Conservation (phyloP, 2,113 vertebrate species). For the Sigmodon hispidus region DNA sequence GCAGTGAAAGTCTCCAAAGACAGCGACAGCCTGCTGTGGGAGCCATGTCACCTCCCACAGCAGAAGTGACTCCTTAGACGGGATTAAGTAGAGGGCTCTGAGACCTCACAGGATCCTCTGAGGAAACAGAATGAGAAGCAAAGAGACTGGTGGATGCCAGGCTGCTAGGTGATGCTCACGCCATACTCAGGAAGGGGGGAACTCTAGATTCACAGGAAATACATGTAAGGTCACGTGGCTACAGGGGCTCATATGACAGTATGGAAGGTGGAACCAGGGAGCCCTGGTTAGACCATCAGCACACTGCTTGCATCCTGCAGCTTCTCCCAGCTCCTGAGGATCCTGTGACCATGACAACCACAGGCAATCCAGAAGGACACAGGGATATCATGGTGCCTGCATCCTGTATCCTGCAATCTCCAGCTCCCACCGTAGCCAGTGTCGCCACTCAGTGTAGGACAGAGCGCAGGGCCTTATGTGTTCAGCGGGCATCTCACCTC, state of each 20-base stretch:
- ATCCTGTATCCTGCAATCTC: background rate
- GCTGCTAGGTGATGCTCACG: background rate
- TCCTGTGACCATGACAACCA: background rate
- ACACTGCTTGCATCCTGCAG: background rate
- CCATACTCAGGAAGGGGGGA: background rate
- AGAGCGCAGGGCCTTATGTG: background rate
- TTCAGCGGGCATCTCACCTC: background rate
- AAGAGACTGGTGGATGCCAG: background rate
- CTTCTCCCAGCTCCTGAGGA: background rate
- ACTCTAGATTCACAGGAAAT: background rate
- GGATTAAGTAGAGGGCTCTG: background rate
- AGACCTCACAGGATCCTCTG: background rate
- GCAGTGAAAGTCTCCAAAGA: background rate
- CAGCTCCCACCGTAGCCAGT: background rate
- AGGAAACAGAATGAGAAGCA: no score
- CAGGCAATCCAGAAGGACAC: background rate
- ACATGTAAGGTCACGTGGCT: background rate
- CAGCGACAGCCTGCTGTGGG: background rate
- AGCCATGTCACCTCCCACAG: background rate
- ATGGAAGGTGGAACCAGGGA: no score
- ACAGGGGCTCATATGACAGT: background rate
- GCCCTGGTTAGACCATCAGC: background rate
- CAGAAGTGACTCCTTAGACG: background rate
- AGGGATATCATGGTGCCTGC: no score
- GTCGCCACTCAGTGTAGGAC: background rate